These are phyloP conservation scores for Xenops minutus DNA, from an alignment of 2,797 vertebrate species.

Conservation along the genomic window DNA sequence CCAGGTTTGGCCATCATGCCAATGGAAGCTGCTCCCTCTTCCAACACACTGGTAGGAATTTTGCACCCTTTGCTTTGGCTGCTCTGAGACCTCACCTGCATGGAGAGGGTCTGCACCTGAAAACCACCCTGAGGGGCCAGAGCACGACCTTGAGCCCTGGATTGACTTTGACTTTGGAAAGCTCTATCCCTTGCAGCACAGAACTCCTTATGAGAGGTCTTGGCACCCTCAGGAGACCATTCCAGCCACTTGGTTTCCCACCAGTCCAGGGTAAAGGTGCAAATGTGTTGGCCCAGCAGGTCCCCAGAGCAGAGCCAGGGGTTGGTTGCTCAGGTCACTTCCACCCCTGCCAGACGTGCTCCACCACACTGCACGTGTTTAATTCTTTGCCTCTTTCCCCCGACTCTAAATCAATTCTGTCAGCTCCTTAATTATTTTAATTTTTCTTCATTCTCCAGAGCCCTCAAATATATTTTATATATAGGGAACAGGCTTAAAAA, in stretches of 20 bases:
- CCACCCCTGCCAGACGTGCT: not conserved
- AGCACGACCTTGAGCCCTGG: not conserved
- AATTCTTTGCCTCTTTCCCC: not conserved
- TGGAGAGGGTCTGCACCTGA: fast-evolving
- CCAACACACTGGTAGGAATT: not conserved
- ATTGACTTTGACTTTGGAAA: not conserved
- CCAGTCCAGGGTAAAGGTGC: not conserved
- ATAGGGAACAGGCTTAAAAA: slow-evolving; percentile 27
- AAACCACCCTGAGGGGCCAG: not conserved
- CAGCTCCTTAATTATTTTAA: slow-evolving; percentile 57
- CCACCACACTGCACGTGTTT: not conserved
- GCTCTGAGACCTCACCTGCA: not conserved
- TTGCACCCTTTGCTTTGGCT: not conserved
- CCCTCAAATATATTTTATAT: slow-evolving; percentile 55
- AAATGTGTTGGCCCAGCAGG: not conserved
- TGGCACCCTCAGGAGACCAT: not conserved
- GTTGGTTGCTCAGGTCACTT: not conserved
- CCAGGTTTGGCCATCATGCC: not conserved
- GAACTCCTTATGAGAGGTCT: fast-evolving
- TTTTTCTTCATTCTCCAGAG: slow-evolving; percentile 44
- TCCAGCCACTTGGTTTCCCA: not conserved
- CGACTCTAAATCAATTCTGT: slow-evolving; percentile 30
- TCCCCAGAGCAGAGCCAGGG: not conserved
- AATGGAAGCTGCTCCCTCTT: not conserved
- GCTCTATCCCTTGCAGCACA: not conserved